Conservation (phyloP, 1,140 invertebrate species). For the Saxidomus purpurata region DNA sequence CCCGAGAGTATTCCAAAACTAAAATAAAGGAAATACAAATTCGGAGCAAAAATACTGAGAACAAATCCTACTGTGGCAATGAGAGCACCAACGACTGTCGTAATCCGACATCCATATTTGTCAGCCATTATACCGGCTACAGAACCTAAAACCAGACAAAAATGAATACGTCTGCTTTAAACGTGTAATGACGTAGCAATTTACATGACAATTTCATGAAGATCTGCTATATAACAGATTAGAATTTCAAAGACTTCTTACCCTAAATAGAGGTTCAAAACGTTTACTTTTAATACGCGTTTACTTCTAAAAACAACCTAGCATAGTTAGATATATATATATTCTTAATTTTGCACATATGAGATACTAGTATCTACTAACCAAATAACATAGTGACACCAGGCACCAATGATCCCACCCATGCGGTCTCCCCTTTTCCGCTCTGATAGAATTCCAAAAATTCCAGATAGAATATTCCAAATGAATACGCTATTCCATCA, state of each 20-base stretch:
- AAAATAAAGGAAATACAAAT: slow-evolving; percentile 89
- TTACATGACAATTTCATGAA: no score
- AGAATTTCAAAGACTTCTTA: no score
- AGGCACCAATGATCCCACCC: slow-evolving; percentile 88
- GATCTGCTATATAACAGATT: no score
- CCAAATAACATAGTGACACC: slow-evolving; percentile 81
- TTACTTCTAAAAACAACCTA: no score
- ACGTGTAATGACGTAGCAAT: no score
- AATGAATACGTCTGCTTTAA: no score
- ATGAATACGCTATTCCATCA: slow-evolving; percentile 91
- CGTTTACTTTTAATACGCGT: no score
- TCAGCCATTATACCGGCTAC: background rate
- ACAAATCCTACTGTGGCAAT: background rate
- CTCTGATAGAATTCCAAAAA: slow-evolving; percentile 94
- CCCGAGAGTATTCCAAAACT: slow-evolving; percentile 95
- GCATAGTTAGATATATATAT: no score
- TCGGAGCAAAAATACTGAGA: background rate
- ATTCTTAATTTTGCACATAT: no score
- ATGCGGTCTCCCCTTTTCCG: slow-evolving; percentile 95
- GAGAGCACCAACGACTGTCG: background rate
- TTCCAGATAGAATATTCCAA: slow-evolving; percentile 87
- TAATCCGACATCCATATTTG: background rate
- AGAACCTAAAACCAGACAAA: background rate
- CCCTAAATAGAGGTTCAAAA: no score
- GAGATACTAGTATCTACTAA: slow-evolving; percentile 66